Evolutionary conservation across 2,113 vertebrate genomes (phyloP).

Genomic region (Leuciscus idus): DNA sequence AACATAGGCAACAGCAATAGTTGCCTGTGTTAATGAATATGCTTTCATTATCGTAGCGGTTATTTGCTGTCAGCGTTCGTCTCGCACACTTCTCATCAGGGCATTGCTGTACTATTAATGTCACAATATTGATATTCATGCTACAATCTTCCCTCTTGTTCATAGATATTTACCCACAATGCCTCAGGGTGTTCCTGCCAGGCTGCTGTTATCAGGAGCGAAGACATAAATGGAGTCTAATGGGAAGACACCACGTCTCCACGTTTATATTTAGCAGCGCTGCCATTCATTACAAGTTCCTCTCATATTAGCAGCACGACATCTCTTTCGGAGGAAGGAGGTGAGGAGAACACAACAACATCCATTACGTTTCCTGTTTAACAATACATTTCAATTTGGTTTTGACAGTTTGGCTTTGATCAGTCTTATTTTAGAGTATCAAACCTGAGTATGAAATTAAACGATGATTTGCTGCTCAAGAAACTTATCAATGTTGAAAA

Average conservation of each 20-base stretch:
- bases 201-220: slow-evolving; percentile 27
- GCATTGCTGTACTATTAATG: neutral
- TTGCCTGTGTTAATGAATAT: no score
- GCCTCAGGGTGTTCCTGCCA: slow-evolving; percentile 30
- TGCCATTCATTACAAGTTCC: slow-evolving; percentile 3
- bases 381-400: neutral
- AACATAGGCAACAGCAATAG: neutral
- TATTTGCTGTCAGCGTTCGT: neutral
- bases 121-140: slow-evolving; percentile 10
- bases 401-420: slow-evolving; percentile 56
- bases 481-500: neutral
- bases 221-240: slow-evolving; percentile 20
- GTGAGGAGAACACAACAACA: neutral
- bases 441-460: slow-evolving; percentile 60
- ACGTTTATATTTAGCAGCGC: slow-evolving; percentile 56
- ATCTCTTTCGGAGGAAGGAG: slow-evolving; percentile 21
- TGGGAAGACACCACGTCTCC: slow-evolving; percentile 48
- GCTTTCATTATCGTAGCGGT: neutral
- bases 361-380: neutral
- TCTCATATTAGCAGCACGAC: slow-evolving; percentile 9
- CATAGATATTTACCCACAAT: slow-evolving; percentile 29
- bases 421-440: slow-evolving; percentile 66
- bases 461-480: slow-evolving; percentile 1
- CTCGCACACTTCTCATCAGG: neutral
- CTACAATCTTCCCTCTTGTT: neutral